Evolutionary conservation across 1,140 invertebrate genomes (phyloP), one percentile per base, ranked within the genome.

Genomic region (Asbolus verrucosus): DNA sequence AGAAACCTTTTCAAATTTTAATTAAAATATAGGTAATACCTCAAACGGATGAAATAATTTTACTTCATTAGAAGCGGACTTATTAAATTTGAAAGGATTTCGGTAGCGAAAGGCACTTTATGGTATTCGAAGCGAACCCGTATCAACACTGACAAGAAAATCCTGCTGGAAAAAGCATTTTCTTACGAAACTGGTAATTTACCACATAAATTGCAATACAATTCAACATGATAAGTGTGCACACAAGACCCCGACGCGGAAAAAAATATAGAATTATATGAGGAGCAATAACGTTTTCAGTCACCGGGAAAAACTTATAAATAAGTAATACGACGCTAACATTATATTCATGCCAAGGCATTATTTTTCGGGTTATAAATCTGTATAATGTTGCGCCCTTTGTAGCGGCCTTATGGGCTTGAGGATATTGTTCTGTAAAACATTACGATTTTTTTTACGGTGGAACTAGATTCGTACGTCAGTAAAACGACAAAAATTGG

Each of bases 1-100:
- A n/a, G n/a, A n/a, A n/a, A n/a, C n/a, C n/a, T n/a, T n/a, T n/a
- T n/a, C n/a, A n/a, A n/a, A n/a, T n/a, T n/a, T 39, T 63, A 63
- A 63, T 63, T 63, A 63, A 63, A 63, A 63, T 36, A 63, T 4
- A 36, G 16, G 39, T 63, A 63, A 63, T 63, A 8, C 61, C 39
- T 63, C 39, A 41, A 63, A 61, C 31, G 54, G 33, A 63, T 11
- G 33, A 41, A 62, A n/a, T n/a, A n/a, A n/a, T n/a, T n/a, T 63
- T 39, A 39, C 61, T 63, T 63, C 30, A 41, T 63, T 63, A 63
- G 9, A 18, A 19, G 11, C 13, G 1, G 11, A 21, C 61, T 63
- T 38, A 63, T 63, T 63, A 63, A 41, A 41, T 63, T 63, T 63
- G 61, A 63, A 41, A 39, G 61, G 61, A 27, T 63, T 63, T 41